Evolutionary conservation across 2,113 vertebrate genomes (phyloP).

Genomic region (Todiramphus chloris): DNA sequence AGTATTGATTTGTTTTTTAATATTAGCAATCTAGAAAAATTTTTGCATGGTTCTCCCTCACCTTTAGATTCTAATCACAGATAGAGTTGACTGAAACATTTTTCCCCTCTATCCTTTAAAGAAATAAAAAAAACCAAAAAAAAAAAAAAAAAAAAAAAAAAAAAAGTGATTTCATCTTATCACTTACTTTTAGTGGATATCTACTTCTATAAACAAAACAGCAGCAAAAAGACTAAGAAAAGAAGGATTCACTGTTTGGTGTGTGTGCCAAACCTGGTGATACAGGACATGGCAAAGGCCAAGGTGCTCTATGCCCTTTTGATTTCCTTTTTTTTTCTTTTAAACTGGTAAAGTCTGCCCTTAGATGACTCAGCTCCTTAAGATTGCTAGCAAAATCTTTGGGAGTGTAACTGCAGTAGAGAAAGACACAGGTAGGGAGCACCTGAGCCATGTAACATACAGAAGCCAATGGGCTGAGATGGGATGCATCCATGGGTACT

Average conservation of each 20-base stretch:
- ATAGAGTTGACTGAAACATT: background rate
- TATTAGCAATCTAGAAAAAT: background rate
- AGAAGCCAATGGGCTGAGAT: background rate
- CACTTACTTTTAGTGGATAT: background rate
- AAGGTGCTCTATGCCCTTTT: background rate
- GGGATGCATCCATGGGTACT: background rate
- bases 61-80: background rate
- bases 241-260: background rate
- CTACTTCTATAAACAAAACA: background rate
- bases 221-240: background rate
- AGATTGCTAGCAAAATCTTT: background rate
- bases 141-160: background rate
- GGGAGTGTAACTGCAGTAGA: background rate
- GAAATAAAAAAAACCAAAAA: background rate
- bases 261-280: background rate
- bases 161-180: background rate
- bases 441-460: background rate
- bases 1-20: background rate
- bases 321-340: background rate
- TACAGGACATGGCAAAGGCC: background rate
- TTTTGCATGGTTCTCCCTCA: background rate
- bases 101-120: background rate
- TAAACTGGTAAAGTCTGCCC: background rate
- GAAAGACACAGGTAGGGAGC: background rate
- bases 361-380: background rate